Evolutionary conservation across 2,797 vertebrate genomes (phyloP).

Genomic region (Phoxinus dragarum): DNA sequence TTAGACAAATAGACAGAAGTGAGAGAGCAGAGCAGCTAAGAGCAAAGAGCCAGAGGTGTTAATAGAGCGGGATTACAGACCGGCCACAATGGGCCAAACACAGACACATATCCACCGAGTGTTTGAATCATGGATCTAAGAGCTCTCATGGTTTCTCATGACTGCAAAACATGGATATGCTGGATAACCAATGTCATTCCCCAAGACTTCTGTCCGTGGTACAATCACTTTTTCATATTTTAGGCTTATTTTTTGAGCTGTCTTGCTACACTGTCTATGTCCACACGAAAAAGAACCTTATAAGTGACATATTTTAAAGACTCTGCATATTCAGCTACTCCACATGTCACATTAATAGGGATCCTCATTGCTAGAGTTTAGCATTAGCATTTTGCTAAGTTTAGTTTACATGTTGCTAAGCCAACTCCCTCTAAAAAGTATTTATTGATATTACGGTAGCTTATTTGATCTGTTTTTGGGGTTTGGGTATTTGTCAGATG

Average conservation of each 20-base stretch:
- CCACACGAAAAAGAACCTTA: neutral
- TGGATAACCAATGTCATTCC: neutral
- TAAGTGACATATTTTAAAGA: neutral
- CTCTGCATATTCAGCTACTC: too few relatives aligned
- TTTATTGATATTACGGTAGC: neutral
- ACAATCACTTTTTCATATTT: neutral
- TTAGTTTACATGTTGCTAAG: neutral
- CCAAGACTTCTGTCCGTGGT: neutral
- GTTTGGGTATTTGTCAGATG: neutral
- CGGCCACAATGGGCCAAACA: slow-evolving; percentile 50
- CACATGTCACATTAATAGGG: neutral
- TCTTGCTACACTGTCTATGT: neutral
- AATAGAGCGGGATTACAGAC: slow-evolving; percentile 62
- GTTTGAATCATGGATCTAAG: slow-evolving; percentile 22
- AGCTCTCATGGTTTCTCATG: neutral
- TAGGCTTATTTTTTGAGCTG: neutral
- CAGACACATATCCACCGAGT: slow-evolving; percentile 38
- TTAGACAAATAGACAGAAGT: slow-evolving; percentile 79
- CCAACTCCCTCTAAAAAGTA: too few relatives aligned
- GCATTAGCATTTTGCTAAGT: neutral
- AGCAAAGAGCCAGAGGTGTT: slow-evolving; percentile 60
- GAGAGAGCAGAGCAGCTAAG: slow-evolving; percentile 51
- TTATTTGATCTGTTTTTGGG: neutral
- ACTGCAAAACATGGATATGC: neutral
- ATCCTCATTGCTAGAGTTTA: neutral